Base-by-base conservation (phyloP, 2,888 invertebrate species). In the Helobdella robusta region DNA sequence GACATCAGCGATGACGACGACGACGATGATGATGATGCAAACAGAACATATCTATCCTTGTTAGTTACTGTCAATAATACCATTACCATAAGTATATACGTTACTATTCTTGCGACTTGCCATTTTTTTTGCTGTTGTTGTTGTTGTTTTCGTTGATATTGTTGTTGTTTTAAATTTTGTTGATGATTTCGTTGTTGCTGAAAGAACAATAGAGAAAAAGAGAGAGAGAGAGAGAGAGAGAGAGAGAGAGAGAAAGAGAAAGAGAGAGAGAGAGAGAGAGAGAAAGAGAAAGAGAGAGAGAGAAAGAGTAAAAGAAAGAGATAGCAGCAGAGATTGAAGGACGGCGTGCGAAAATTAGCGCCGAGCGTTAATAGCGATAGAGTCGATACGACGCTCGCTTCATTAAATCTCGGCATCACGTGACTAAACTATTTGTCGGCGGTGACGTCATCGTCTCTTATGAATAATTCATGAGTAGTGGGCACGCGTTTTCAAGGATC, bases 361-460 rank as follows among this genome's bases (percentile, higher is more conserved):
- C 44, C 44, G 11, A 40, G 44, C 44, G 44, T n/a, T 11, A 40
- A 40, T 15, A 11, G 11, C 11, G n/a, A 40, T 15, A 40, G n/a
- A n/a, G n/a, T n/a, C n/a, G n/a, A n/a, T n/a, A n/a, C 56, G 56
- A 56, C 56, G 30, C 11, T 1, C n/a, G 25, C 56, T 28, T 30
- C 30, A 56, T 56, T 56, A 56, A 56, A 56, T 56, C 30, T 56
- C 56, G 32, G 56, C 28, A 56, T 56, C 32, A 30, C 56, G 56
- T 56, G n/a, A n/a, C n/a, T n/a, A n/a, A n/a, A n/a, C n/a, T n/a
- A n/a, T n/a, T n/a, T n/a, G n/a, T n/a, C n/a, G n/a, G n/a, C n/a
- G n/a, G n/a, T n/a, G n/a, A n/a, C n/a, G n/a, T n/a, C n/a, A n/a
- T n/a, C n/a, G n/a, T n/a, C n/a, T n/a, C n/a, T n/a, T n/a, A n/a